A percentile compares a stretch with the other conserved stretches of the same genome.
phyloP scores from a whole-genome alignment of 2,113 vertebrate species.

The Oplegnathus fasciatus region DNA sequence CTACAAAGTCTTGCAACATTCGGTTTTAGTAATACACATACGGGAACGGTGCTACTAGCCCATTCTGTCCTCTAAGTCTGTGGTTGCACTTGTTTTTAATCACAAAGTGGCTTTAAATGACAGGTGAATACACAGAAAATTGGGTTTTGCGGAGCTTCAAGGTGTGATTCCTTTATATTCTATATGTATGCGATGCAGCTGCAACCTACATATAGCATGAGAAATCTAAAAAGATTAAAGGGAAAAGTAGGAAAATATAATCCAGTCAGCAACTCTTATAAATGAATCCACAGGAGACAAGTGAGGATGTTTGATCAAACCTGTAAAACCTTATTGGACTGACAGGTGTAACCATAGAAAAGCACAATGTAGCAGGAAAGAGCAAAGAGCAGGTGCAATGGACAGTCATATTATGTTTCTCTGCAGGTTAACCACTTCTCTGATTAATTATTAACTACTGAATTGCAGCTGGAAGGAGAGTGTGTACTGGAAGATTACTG shows the following conservation, averaged over 20 bases:
- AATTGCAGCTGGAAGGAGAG: neutral
- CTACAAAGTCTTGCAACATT: neutral
- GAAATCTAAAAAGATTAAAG: neutral
- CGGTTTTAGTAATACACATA: neutral
- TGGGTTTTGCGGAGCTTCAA: neutral
- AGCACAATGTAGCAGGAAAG: neutral
- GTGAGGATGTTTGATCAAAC: neutral
- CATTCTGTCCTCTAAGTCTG: neutral
- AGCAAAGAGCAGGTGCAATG: conserved; percentile 6
- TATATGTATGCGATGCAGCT: too few relatives aligned
- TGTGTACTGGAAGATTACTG: neutral
- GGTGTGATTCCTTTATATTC: neutral
- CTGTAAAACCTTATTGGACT: neutral
- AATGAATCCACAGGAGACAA: neutral
- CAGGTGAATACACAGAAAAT: neutral
- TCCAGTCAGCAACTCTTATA: too few relatives aligned
- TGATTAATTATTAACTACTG: conserved; percentile 28
- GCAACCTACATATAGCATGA: neutral
- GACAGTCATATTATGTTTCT: neutral
- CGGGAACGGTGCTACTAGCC: neutral
- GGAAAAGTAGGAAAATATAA: neutral
- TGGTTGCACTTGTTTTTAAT: neutral
- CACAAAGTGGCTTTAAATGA: neutral
- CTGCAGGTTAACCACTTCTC: neutral
- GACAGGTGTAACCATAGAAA: neutral